Conservation (phyloP, 2,113 vertebrate species). For the Oceanodroma tethys region DNA sequence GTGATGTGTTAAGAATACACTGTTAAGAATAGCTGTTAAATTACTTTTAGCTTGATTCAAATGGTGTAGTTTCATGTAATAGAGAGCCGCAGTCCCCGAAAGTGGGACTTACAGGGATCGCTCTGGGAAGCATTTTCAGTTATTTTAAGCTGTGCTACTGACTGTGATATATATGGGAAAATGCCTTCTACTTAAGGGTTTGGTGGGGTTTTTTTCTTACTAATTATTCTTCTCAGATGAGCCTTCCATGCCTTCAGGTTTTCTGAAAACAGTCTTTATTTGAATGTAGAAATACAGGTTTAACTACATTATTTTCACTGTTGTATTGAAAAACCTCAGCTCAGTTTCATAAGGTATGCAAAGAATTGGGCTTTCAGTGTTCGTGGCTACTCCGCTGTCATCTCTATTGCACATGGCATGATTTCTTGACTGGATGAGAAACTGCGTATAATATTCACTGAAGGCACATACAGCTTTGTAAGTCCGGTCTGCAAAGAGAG, state of each 20-base stretch:
- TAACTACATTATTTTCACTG: not conserved
- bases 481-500: not conserved
- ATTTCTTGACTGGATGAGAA: not conserved
- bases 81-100: not conserved
- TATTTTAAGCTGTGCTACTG: not conserved
- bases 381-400: not conserved
- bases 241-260: not conserved
- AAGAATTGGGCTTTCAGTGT: not conserved
- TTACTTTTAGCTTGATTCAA: not conserved
- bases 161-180: not conserved
- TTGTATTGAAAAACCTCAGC: not conserved
- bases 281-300: not conserved
- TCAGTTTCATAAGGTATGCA: not conserved
- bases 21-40: not conserved
- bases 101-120: not conserved
- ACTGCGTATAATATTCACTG: accelerated
- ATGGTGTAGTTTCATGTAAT: not conserved
- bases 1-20: too few species aligned
- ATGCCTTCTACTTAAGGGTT: not conserved
- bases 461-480: not conserved
- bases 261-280: not conserved
- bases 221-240: not conserved
- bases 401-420: not conserved
- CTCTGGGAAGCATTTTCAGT: not conserved
- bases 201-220: not conserved